phyloP scores from a whole-genome alignment of 2,113 vertebrate species.

The Falcunculus frontatus region DNA sequence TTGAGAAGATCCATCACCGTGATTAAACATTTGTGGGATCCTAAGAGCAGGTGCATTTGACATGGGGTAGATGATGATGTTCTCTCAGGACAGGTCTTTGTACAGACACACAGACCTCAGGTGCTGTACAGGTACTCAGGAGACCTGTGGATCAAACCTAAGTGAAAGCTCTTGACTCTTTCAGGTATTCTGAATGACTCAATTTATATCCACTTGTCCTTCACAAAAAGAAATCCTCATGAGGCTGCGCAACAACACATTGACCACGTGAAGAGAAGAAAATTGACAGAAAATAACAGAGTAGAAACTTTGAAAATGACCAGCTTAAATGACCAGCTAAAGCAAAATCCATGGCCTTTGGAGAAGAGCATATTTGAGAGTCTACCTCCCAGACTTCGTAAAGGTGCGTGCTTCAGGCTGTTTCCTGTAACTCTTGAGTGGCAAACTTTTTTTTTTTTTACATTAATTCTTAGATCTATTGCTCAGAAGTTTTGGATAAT shows the following conservation, averaged over 20 bases:
- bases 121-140: background rate
- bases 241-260: background rate
- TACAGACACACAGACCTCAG: background rate
- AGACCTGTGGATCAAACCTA: background rate
- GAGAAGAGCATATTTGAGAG: conserved; percentile 74
- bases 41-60: background rate
- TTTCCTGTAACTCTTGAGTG: background rate
- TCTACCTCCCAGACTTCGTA: conserved; percentile 75
- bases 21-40: background rate
- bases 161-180: background rate
- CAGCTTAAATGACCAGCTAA: conserved; percentile 45
- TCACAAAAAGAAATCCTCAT: background rate
- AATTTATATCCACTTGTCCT: background rate
- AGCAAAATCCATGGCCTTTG: conserved; percentile 72
- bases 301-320: background rate
- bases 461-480: background rate
- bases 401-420: conserved; percentile 67
- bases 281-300: background rate
- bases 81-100: background rate
- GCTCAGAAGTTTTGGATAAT: background rate
- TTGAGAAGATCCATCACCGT: background rate
- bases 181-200: conserved; percentile 77
- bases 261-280: background rate
- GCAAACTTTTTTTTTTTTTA: background rate
- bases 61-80: background rate